phyloP scores from a whole-genome alignment of 2,888 invertebrate species.

The Cosmia pyralina region DNA sequence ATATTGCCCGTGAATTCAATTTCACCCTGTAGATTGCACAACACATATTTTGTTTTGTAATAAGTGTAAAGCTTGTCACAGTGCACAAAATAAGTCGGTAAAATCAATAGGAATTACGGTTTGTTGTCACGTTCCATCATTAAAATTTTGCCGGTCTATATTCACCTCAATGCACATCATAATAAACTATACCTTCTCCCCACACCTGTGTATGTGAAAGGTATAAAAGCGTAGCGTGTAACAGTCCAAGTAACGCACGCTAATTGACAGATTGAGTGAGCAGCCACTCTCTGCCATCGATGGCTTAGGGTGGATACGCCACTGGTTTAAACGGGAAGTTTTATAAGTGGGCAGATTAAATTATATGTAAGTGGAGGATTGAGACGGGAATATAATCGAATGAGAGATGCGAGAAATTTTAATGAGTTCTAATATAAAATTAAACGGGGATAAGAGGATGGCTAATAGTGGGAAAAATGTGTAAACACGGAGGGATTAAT shows the following conservation, averaged over 20 bases:
- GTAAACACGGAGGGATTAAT: not conserved
- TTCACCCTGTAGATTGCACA: too few relatives aligned
- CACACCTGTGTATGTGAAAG: conserved; percentile 15
- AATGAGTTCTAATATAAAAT: conserved; percentile 4
- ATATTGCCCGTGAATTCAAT: too few relatives aligned
- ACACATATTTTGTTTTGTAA: not conserved
- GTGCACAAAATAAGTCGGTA: not conserved
- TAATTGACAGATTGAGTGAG: conserved; percentile 88
- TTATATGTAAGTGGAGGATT: conserved; percentile 35
- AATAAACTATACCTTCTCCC: conserved; percentile 38
- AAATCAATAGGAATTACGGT: not conserved
- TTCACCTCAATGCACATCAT: not conserved
- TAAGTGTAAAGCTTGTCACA: not conserved
- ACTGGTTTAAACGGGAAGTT: conserved; percentile 25
- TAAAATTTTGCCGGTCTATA: conserved; percentile 1
- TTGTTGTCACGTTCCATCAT: too few relatives aligned
- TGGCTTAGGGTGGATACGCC: conserved; percentile 63
- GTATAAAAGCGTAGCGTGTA: conserved; percentile 68
- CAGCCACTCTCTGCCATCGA: conserved; percentile 71
- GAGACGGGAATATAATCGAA: conserved; percentile 31
- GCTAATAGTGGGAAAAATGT: not conserved
- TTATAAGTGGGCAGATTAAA: conserved; percentile 54
- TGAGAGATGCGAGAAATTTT: conserved; percentile 13
- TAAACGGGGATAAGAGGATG: conserved; percentile 2
- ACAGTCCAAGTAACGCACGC: conserved; percentile 70